Base-by-base conservation (phyloP, 2,888 invertebrate genomes). In the Drosophila picticornis region DNA sequence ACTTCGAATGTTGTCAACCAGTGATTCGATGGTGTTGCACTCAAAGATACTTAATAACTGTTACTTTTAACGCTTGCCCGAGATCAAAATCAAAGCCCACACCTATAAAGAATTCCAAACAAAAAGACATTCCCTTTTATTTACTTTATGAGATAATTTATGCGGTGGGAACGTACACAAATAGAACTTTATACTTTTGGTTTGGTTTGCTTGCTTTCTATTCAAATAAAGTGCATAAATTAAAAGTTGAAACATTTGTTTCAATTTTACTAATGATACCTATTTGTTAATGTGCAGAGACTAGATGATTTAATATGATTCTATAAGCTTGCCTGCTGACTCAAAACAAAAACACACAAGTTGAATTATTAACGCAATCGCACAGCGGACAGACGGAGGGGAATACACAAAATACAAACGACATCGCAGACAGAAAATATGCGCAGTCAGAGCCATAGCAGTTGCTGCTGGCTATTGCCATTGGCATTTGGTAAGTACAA, bases 401-500 rank as follows among this genome's bases (percentile, higher is more conserved):
- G 80, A 80, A 71, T 79, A 64, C 57, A 72, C 66, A 50, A 64
- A 16, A 55, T 40, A 51, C 16, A 27, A 36, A 27, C 55, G 25
- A 27, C 51, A 59, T 9, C 16, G 53, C 50, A 40, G 31, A 70
- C 31, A 27, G 31, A 29, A 40, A 74, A 69, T 64, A 90, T 88
- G 88, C 70, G 57, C 58, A 68, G 63, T 32, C 75, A 32, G 60
- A 67, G 48, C 55, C 59, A 58, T 36, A 72, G 68, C 68, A 72
- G 60, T 61, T 58, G 82, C 52, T 68, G 71, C 48, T 88, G 90
- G 85, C 53, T 88, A 46, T 67, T 85, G 83, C 77, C 88, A 82
- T 80, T 85, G 85, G 85, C 85, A 88, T 90, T 88, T 90, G 85
- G 85, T 85, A 85, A 85, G 85, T 90, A 83, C 82, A 87, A 66